Evolutionary conservation across 2,888 invertebrate genomes (phyloP), one percentile per base, ranked within the genome.

Genomic region (Xiphydria camelus): DNA sequence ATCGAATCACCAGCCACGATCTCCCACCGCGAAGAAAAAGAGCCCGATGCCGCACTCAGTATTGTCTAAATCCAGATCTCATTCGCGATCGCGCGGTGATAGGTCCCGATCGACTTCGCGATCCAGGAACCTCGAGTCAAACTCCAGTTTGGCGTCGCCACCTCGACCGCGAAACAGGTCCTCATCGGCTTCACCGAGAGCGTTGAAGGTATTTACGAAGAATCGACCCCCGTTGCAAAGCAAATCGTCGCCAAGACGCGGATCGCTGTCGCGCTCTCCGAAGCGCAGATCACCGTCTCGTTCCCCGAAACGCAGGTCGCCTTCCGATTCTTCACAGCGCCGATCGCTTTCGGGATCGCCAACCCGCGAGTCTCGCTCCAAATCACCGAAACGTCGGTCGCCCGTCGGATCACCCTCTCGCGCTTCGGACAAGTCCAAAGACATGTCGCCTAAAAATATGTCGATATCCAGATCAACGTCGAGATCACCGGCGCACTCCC

Each of bases 271-370:
- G 6, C 36, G 31, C 31, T 44, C 43, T 3, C 57, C 62, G 3
- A n/a, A n/a, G n/a, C n/a, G n/a, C n/a, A 65, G 62, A 42, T 64
- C 61, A 1, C 44, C 55, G 2, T 66, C 70, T 1, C 55, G 52
- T 22, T 68, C 70, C 0, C 57, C 62, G 3, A n/a, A n/a, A n/a
- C n/a, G n/a, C n/a, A n/a, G n/a, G n/a, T n/a, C n/a, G n/a, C n/a
- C n/a, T n/a, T n/a, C n/a, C n/a, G n/a, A n/a, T n/a, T n/a, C n/a
- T n/a, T n/a, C n/a, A n/a, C n/a, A n/a, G n/a, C n/a, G n/a, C n/a
- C n/a, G n/a, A n/a, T n/a, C n/a, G n/a, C n/a, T n/a, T n/a, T n/a
- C n/a, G n/a, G n/a, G n/a, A n/a, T n/a, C n/a, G n/a, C n/a, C n/a
- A n/a, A n/a, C n/a, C n/a, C n/a, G n/a, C n/a, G n/a, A n/a, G n/a